Conservation (phyloP, 2,797 vertebrate genomes). For the Gambelia wislizenii region DNA sequence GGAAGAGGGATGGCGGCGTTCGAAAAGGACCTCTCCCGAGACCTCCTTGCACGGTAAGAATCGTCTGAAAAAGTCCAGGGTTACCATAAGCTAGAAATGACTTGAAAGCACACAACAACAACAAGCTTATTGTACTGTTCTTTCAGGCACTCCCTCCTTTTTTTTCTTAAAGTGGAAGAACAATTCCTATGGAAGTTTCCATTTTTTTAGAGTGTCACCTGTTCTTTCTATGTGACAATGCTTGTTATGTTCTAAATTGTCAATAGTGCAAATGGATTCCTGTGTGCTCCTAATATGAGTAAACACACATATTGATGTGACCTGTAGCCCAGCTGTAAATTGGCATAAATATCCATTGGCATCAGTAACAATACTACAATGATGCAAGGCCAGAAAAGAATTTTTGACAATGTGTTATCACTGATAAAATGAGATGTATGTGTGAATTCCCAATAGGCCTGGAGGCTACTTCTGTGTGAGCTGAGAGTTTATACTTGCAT, state of each 20-base stretch:
- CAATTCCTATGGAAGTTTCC: background rate
- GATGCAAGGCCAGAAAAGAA: background rate
- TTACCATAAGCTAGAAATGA: no score
- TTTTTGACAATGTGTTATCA: background rate
- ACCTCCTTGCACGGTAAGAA: no score
- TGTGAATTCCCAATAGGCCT: background rate
- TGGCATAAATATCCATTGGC: background rate
- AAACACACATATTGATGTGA: background rate
- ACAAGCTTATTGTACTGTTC: no score
- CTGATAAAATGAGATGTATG: background rate
- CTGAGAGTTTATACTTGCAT: no score
- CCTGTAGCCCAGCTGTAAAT: background rate
- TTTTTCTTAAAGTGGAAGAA: background rate
- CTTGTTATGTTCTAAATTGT: background rate
- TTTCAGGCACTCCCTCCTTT: no score
- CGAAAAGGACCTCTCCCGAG: no score
- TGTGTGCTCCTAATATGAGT: no score
- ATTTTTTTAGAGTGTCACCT: background rate
- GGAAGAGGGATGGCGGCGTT: no score
- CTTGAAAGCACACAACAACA: no score
- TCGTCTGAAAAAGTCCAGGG: no score
- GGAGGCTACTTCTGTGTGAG: background rate
- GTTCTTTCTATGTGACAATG: background rate
- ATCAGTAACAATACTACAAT: background rate
- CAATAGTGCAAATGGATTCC: background rate